Percentiles rank a stretch among this genome's conserved stretches.
phyloP scores from a whole-genome alignment of 2,797 vertebrate genomes.

The Lutjanus campechanus region DNA sequence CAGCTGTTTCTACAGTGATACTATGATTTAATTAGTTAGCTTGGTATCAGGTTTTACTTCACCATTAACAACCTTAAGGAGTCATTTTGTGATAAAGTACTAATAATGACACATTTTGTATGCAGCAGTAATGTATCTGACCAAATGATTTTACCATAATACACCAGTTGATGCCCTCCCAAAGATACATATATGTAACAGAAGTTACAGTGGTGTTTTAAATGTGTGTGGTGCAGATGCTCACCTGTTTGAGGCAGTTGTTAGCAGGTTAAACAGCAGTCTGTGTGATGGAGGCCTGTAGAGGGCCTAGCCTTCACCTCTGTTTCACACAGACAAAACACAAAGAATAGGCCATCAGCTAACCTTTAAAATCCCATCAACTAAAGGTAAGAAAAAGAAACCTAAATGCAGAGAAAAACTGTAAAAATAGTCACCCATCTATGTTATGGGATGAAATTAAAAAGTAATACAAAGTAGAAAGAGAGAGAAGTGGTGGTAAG shows the following conservation, averaged over 20 bases:
- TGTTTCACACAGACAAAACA: slow-evolving; percentile 35
- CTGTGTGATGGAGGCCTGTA: slow-evolving; percentile 64
- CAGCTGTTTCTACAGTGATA: background rate
- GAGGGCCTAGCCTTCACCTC: slow-evolving; percentile 33
- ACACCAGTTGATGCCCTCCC: background rate
- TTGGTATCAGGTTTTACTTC: slow-evolving; percentile 4
- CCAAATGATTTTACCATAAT: background rate
- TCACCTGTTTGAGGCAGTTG: slow-evolving; percentile 79
- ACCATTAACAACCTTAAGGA: background rate
- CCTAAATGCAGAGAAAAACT: slow-evolving; percentile 10
- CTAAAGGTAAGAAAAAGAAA: slow-evolving; percentile 21
- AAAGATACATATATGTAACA: background rate
- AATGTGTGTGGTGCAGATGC: slow-evolving; percentile 55
- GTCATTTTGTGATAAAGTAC: slow-evolving; percentile 3
- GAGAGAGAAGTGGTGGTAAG: slow-evolving; percentile 15
- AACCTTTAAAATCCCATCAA: slow-evolving; percentile 36
- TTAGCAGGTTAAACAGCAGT: slow-evolving; percentile 48
- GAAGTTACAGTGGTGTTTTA: background rate
- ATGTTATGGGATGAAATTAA: slow-evolving; percentile 18
- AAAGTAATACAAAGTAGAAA: slow-evolving; percentile 15
- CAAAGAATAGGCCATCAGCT: slow-evolving; percentile 23
- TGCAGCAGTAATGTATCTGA: slow-evolving; percentile 6
- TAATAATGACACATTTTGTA: background rate
- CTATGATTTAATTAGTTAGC: slow-evolving; percentile 5
- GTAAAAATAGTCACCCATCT: slow-evolving; percentile 36